Base-by-base conservation (phyloP, 2,797 vertebrate species). In the Enteromius treurensis region DNA sequence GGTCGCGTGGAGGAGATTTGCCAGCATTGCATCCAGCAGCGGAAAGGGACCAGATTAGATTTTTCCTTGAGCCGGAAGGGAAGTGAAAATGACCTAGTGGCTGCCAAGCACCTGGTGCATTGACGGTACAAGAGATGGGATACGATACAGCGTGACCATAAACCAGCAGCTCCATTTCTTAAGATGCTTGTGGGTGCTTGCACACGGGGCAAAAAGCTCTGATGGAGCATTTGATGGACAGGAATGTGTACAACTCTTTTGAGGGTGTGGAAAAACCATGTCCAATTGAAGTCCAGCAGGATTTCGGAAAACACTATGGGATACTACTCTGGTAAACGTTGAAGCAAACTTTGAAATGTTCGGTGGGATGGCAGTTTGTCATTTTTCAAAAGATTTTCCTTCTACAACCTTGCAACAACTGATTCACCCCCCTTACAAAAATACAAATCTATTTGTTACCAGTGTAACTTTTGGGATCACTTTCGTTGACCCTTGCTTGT, bases 11-110 rank as follows among this genome's bases (percentile, higher is more conserved):
- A 26, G 45, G 70, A 67, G 32, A 60, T 42, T 37, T 7, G 26
- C 17, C 5, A 75, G 65, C 14, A 45, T 23, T 70, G 51, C 26
- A 5, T 78, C 65, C 75, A 51, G 53, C 51, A 34, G 26, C 0
- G 7, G 74, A 77, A 77, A 83, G 32, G n/a, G 26, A 58, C 37
- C 37, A 71, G 74, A 83, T 83, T 64, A 71, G 42, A 83, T 68
- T 62, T 77, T 83, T 34, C 21, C 21, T 60, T 75, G 42, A 29
- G 64, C 64, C 64, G 4, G 65, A 49, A 45, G 74, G 26, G 4
- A 70, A 23, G 51, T 17, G 73, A 77, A 64, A 82, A 69, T 68
- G 23, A 68, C 34, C 64, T 58, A 32, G 47, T 32, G 73, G 23
- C 73, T 77, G 64, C 23, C 65, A 42, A 82, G 51, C 73, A 77